These are phyloP conservation scores for Pitangus sulphuratus DNA, from an alignment of 2,797 vertebrate genomes.

Conservation along the genomic window DNA sequence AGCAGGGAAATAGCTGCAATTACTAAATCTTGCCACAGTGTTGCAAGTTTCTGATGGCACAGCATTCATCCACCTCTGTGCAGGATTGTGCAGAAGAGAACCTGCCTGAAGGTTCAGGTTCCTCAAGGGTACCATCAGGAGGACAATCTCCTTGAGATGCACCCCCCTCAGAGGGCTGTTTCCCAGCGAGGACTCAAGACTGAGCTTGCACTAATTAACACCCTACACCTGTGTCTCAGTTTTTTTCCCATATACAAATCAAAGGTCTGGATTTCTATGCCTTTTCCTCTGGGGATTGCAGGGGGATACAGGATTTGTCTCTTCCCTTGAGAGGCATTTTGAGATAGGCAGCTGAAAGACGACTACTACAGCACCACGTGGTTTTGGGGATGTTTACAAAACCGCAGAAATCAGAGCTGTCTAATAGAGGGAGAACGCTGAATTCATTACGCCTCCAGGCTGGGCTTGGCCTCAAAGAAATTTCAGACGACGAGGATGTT, in stretches of 20 bases:
- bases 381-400: constrained; percentile 31
- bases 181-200: fast-evolving
- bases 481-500: neutral
- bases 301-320: neutral
- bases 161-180: no score
- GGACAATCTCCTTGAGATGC: neutral
- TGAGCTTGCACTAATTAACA: neutral
- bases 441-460: neutral
- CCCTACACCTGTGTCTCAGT: fast-evolving
- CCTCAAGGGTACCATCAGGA: fast-evolving
- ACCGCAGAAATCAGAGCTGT: constrained; percentile 1
- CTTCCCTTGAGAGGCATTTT: neutral
- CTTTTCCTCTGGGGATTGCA: neutral
- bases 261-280: neutral
- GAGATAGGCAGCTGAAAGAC: neutral
- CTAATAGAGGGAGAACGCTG: neutral
- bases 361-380: neutral
- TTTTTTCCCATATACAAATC: neutral
- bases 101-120: neutral
- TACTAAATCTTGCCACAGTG: neutral
- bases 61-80: neutral
- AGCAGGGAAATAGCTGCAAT: neutral
- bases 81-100: neutral
- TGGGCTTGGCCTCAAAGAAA: constrained; percentile 12
- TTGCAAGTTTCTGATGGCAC: neutral